Evolutionary conservation across 2,888 invertebrate genomes (phyloP).

Genomic region (Nesidiocoris tenuis): DNA sequence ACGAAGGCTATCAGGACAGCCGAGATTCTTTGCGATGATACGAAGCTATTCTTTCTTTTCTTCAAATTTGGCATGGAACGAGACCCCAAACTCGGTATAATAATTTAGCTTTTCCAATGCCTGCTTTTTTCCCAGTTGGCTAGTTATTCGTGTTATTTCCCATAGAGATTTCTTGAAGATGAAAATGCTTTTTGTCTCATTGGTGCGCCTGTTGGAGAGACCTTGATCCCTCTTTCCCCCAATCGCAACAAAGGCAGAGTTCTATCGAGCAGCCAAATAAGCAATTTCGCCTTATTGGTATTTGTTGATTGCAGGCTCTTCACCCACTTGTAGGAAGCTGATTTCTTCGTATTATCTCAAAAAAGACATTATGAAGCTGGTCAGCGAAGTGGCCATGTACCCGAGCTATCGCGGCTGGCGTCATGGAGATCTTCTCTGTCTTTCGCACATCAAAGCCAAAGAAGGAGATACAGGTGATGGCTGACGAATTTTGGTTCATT

Average conservation of each 20-base stretch:
- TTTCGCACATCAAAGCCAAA: constrained; percentile 47
- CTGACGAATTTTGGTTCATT: no score
- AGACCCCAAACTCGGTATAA: constrained; percentile 44
- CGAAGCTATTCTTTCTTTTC: constrained; percentile 42
- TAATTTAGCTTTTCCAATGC: no score
- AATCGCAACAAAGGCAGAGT: no score
- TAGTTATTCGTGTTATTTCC: no score
- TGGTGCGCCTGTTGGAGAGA: not conserved
- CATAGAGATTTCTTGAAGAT: not conserved
- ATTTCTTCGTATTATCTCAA: constrained; percentile 46
- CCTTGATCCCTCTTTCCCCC: not conserved
- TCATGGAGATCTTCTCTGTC: constrained; percentile 45
- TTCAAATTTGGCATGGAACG: constrained; percentile 44
- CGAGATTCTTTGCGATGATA: constrained; percentile 38
- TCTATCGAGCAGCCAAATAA: no score
- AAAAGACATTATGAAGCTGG: constrained; percentile 45
- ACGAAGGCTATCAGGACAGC: constrained; percentile 38
- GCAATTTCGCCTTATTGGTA: no score
- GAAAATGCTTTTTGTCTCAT: not conserved
- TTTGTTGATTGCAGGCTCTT: constrained; percentile 24
- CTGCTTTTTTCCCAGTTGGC: no score
- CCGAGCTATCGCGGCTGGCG: constrained; percentile 46
- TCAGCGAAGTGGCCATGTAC: constrained; percentile 40
- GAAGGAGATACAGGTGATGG: constrained; percentile 20
- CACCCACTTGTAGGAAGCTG: constrained; percentile 42